Percentiles rank a stretch among this genome's conserved stretches.
Evolutionary conservation across 2,888 invertebrate genomes (phyloP).

Genomic region (Sminthurinus aureus): DNA sequence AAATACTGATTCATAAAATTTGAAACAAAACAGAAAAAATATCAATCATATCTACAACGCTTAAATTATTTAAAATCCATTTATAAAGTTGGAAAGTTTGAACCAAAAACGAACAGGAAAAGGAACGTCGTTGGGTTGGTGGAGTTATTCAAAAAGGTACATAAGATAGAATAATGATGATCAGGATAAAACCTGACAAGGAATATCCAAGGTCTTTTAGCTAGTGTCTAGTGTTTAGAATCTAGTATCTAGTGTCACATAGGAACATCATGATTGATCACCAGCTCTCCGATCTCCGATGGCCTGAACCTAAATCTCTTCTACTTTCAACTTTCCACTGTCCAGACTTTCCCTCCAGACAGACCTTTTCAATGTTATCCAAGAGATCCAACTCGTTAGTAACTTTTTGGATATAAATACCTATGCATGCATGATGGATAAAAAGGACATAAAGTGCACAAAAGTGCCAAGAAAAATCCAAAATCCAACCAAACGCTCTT

Average conservation of each 20-base stretch:
- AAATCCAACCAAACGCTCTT: no score
- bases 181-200: constrained; percentile 35
- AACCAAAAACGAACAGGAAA: no score
- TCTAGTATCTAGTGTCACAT: constrained; percentile 25
- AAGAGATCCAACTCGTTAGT: background rate
- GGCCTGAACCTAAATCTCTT: constrained; percentile 30
- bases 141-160: background rate
- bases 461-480: no score
- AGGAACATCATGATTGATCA: constrained; percentile 43
- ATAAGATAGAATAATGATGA: constrained; percentile 31
- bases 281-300: constrained; percentile 9
- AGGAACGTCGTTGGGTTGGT: no score
- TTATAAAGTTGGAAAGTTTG: no score
- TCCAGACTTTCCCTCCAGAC: constrained; percentile 15
- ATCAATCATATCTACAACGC: no score
- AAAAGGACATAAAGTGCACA: no score
- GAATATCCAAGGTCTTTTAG: constrained; percentile 5
- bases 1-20: no score
- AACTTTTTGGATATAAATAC: background rate
- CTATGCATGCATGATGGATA: no score
- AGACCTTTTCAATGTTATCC: constrained; percentile 22
- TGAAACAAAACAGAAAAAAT: no score
- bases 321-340: constrained; percentile 33
- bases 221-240: background rate
- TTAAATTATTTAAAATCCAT: no score